phyloP scores from a whole-genome alignment of 2,113 vertebrate species.

The Paradoxurus hermaphroditus region DNA sequence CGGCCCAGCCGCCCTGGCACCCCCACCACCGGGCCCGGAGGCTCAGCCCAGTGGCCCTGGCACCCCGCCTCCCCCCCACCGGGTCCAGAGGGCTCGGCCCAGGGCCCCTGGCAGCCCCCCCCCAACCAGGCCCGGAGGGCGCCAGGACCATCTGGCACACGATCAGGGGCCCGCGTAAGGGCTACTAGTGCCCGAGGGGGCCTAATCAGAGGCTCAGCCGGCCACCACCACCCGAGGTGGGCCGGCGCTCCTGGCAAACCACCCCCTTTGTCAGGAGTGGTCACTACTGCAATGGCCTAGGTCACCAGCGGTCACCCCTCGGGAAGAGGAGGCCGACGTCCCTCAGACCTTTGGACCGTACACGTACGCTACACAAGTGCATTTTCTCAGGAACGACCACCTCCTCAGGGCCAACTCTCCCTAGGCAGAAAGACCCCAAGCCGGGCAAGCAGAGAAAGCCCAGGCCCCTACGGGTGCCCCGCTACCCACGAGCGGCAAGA shows the following conservation, averaged over 20 bases:
- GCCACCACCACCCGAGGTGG: background rate
- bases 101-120: rapidly evolving
- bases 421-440: background rate
- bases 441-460: background rate
- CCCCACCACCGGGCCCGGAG: background rate
- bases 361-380: rapidly evolving
- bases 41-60: background rate
- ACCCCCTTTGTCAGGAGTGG: background rate
- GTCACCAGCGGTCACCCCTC: too few species aligned
- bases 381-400: background rate
- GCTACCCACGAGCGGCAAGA: rapidly evolving
- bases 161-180: too few species aligned
- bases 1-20: background rate
- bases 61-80: rapidly evolving
- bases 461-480: background rate
- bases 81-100: background rate
- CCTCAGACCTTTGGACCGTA: rapidly evolving
- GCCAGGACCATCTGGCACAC: background rate
- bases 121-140: too few species aligned
- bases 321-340: too few species aligned
- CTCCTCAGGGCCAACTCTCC: too few species aligned
- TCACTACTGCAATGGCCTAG: background rate
- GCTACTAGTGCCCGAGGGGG: rapidly evolving
- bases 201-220: background rate
- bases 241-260: rapidly evolving